Evolutionary conservation across 2,888 invertebrate genomes (phyloP), one percentile per base, ranked within the genome.

Genomic region (Tinea pellionella): DNA sequence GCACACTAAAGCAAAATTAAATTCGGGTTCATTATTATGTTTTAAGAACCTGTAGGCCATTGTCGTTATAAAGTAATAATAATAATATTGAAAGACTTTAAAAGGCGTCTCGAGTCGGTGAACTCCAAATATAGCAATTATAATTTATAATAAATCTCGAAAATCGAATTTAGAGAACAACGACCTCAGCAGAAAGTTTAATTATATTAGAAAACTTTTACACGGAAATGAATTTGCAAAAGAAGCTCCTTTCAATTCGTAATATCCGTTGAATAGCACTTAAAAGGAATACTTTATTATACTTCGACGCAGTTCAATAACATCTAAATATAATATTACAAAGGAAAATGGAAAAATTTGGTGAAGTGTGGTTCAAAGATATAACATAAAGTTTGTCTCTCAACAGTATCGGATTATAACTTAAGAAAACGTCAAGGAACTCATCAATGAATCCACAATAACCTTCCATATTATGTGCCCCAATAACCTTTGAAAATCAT

Each of bases 91-190:
- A 37, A 47, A 47, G 47, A 16, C 47, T 30, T 30, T 47, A 47
- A 47, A 47, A 47, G 15, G 47, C 13, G 15, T 4, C 15, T 47
- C 8, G 15, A 47, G 47, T 47, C 47, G 15, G 9, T 47, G 47
- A 47, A 47, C 47, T 37, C 47, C 15, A 9, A 47, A 47, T 47
- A 13, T 15, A 47, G 47, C 13, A 47, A 47, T 15, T 47, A 7
- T n/a, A 47, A 47, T 47, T 47, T 47, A 47, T 47, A 47, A 15
- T 47, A 47, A 47, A 47, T 47, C 47, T 15, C 16, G 47, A 47
- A 47, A 2, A 47, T 47, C 15, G 47, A 47, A 15, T 47, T 47
- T 16, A 15, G 47, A 9, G 47, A 15, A 13, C 16, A 15, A n/a
- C 16, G 47, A 47, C 15, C 47, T 15, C 47, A 2, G 47, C 8